A percentile compares a stretch with the other conserved stretches of the same genome.
Conservation (phyloP, 2,888 invertebrate genomes). For the Pteria penguin region DNA sequence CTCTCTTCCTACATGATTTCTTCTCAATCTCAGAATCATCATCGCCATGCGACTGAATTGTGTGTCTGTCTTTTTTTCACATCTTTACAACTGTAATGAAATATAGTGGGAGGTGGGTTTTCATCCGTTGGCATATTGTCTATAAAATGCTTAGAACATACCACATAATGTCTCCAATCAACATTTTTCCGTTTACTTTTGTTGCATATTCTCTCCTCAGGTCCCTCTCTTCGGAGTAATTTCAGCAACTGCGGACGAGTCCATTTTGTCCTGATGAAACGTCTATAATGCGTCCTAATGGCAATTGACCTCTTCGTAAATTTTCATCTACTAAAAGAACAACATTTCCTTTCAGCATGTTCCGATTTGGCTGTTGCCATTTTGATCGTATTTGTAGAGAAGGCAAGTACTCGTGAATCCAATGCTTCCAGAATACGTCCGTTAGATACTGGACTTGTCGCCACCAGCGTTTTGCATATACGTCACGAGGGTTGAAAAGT, state of each 20-base stretch:
- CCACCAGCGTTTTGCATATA: constrained; percentile 41
- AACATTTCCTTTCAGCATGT: constrained; percentile 23
- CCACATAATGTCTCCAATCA: background rate
- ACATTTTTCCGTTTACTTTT: background rate
- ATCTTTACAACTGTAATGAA: background rate
- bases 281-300: no score
- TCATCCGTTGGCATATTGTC: background rate
- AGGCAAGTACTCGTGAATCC: constrained; percentile 34
- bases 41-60: background rate
- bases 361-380: background rate
- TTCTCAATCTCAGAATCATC: background rate
- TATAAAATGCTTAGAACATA: constrained; percentile 18
- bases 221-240: background rate
- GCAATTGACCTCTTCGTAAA: no score
- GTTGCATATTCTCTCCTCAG: background rate
- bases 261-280: no score
- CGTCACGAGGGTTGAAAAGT: constrained; percentile 29
- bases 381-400: constrained; percentile 30
- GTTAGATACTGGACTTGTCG: constrained; percentile 44
- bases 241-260: no score
- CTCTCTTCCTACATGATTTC: background rate
- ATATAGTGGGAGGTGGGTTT: background rate
- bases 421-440: constrained; percentile 40
- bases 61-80: background rate
- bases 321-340: constrained; percentile 32